Conservation (phyloP, 2,113 vertebrate genomes). For the Ondatra zibethicus region DNA sequence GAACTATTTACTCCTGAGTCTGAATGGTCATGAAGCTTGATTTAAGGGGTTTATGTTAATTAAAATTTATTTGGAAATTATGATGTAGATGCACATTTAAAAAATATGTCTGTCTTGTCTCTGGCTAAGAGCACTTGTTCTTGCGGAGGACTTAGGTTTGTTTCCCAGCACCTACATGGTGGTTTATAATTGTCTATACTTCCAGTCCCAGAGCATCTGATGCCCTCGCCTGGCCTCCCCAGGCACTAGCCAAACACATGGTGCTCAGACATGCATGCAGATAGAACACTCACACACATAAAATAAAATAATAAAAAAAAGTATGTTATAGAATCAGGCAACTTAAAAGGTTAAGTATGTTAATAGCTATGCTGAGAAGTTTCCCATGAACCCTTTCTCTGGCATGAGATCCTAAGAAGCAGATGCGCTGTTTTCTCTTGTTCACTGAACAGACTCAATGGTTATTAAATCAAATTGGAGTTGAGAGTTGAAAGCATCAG, state of each 20-base stretch:
- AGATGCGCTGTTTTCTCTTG: conserved; percentile 21
- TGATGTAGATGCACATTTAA: conserved; percentile 9
- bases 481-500: conserved; percentile 37
- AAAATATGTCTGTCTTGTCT: conserved; percentile 10
- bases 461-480: conserved; percentile 51
- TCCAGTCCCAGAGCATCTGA: background rate
- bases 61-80: conserved; percentile 59
- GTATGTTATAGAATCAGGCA: background rate
- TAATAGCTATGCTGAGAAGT: conserved; percentile 46
- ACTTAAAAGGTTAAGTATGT: background rate
- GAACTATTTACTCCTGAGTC: conserved; percentile 14
- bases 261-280: background rate
- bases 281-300: background rate
- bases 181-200: background rate
- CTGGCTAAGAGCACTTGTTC: background rate
- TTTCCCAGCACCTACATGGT: background rate
- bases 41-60: conserved; percentile 40
- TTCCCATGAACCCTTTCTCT: conserved; percentile 6
- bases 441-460: conserved; percentile 7
- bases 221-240: background rate
- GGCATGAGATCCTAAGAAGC: background rate
- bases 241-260: background rate
- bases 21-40: conserved; percentile 37
- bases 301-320: background rate
- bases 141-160: background rate